Percentiles rank a stretch among this genome's conserved stretches.
Evolutionary conservation across 2,888 invertebrate species (phyloP).

Genomic region (Drosophila longiperda): DNA sequence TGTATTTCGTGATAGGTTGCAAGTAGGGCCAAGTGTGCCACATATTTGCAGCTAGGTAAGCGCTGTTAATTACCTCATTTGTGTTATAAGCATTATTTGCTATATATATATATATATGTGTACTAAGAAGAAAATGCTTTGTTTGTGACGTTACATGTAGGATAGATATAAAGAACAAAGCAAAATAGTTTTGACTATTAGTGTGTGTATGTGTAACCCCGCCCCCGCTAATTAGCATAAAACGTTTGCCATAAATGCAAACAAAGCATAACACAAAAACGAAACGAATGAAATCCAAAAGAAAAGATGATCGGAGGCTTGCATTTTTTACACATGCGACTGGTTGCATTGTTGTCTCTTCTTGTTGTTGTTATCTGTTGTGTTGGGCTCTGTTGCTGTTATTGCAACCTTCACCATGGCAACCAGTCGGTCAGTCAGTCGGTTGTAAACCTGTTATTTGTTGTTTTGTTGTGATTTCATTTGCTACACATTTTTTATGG

Average conservation of each 20-base stretch:
- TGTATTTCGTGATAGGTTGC: conserved; percentile 12
- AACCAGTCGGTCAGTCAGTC: conserved; percentile 70
- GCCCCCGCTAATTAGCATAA: conserved; percentile 62
- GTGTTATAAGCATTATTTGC: not conserved
- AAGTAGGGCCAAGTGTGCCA: not conserved
- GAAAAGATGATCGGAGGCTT: conserved; percentile 47
- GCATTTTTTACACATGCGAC: conserved; percentile 50
- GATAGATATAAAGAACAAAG: conserved; percentile 67
- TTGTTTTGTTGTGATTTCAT: conserved; percentile 62
- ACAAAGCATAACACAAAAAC: conserved; percentile 39
- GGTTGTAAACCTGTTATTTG: conserved; percentile 69
- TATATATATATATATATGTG: conserved; percentile 5
- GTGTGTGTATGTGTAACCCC: conserved; percentile 21
- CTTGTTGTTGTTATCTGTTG: conserved; percentile 23
- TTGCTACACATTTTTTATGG: conserved; percentile 60
- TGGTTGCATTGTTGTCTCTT: conserved; percentile 45
- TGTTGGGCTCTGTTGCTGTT: conserved; percentile 45
- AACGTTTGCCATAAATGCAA: conserved; percentile 36
- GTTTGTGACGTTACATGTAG: conserved; percentile 38
- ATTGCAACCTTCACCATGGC: conserved; percentile 74
- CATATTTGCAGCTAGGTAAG: conserved; percentile 38
- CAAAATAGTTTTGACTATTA: conserved; percentile 48
- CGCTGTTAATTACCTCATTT: conserved; percentile 10
- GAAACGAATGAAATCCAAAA: not conserved
- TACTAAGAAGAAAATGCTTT: conserved; percentile 44